Evolutionary conservation across 2,888 invertebrate species (phyloP).

Genomic region (Podabrus alpinus): DNA sequence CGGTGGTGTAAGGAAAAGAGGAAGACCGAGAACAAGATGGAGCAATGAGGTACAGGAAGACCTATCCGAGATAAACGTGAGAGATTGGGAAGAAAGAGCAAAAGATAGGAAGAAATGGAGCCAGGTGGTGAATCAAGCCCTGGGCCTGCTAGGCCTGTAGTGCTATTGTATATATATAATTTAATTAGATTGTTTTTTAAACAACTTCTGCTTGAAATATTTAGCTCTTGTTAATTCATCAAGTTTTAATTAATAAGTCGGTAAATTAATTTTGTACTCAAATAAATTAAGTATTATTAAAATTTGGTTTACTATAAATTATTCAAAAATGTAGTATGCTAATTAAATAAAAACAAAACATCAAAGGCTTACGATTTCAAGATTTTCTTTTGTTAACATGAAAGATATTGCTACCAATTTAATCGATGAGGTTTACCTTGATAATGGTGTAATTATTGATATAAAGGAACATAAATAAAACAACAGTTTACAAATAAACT

Average conservation of each 20-base stretch:
- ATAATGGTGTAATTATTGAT: background rate
- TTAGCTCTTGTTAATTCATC: too few relatives aligned
- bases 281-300: background rate
- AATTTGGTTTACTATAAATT: background rate
- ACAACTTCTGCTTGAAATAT: background rate
- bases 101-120: too few relatives aligned
- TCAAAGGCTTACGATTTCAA: background rate
- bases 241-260: background rate
- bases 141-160: too few relatives aligned
- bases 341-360: background rate
- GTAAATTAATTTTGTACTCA: background rate
- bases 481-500: background rate
- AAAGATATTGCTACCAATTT: background rate
- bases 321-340: background rate
- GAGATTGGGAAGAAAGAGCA: too few relatives aligned
- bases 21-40: too few relatives aligned
- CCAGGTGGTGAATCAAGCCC: too few relatives aligned
- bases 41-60: too few relatives aligned
- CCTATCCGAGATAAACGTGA: too few relatives aligned
- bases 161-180: too few relatives aligned
- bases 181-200: background rate
- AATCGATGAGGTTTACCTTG: background rate
- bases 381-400: background rate
- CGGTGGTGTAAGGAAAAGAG: too few relatives aligned
- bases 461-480: background rate